A percentile compares a stretch with the other conserved stretches of the same genome.
phyloP scores from a whole-genome alignment of 1,140 invertebrate genomes.

The Drosophila pseudoananassae region DNA sequence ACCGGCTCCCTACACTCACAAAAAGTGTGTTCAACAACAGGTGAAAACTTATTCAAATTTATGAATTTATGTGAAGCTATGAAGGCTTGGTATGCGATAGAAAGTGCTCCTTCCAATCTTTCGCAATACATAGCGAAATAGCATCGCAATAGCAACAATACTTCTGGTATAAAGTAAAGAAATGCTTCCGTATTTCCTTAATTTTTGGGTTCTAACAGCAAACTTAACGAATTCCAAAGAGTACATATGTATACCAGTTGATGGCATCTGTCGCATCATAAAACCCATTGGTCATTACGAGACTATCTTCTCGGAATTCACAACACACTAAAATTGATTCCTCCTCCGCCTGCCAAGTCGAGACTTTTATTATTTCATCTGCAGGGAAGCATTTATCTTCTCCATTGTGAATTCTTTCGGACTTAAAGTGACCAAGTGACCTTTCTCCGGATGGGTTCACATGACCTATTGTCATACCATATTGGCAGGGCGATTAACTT shows the following conservation, averaged over 20 bases:
- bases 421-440: slow-evolving; percentile 2
- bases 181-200: neutral
- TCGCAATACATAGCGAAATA: no score
- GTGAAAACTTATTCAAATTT: no score
- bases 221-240: neutral
- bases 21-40: neutral
- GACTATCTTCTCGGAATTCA: neutral
- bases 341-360: neutral
- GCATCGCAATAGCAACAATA: no score
- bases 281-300: slow-evolving; percentile 19
- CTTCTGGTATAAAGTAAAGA: neutral
- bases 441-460: neutral
- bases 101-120: no score
- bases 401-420: slow-evolving; percentile 22
- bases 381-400: slow-evolving; percentile 22
- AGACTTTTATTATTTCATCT: slow-evolving; percentile 30
- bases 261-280: slow-evolving; percentile 12
- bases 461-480: slow-evolving; percentile 45
- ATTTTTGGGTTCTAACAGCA: neutral
- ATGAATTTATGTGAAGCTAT: no score
- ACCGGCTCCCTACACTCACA: slow-evolving; percentile 19
- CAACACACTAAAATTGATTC: slow-evolving; percentile 39
- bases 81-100: no score
- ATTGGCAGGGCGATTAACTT: slow-evolving; percentile 71
- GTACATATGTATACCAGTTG: neutral